A percentile compares a stretch with the other conserved stretches of the same genome.
Conservation (phyloP, 2,888 invertebrate genomes). For the Agrochola lota region DNA sequence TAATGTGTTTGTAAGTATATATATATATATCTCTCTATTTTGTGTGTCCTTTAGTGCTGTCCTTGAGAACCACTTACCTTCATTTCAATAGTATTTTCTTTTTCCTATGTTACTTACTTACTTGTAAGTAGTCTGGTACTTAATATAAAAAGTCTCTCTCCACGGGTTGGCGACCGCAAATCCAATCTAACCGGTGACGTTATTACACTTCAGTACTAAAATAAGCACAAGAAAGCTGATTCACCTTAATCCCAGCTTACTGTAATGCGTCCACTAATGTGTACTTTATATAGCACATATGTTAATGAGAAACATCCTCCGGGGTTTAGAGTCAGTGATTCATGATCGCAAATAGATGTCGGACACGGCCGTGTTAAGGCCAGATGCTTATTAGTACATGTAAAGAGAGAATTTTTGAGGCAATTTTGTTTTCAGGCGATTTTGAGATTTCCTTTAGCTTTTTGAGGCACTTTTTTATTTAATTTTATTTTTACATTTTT, state of each 20-base stretch:
- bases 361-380: slow-evolving; percentile 21
- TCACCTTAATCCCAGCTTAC: slow-evolving; percentile 51
- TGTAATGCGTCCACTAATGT: slow-evolving; percentile 40
- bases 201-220: slow-evolving; percentile 36
- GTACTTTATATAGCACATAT: slow-evolving; percentile 52
- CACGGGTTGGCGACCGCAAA: slow-evolving; percentile 22
- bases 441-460: background rate
- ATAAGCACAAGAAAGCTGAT: slow-evolving; percentile 52
- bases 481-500: no score
- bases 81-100: background rate
- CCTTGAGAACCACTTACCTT: background rate
- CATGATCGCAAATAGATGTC: slow-evolving; percentile 68
- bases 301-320: slow-evolving; percentile 74
- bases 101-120: no score
- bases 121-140: background rate
- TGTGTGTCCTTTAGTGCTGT: background rate
- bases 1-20: background rate
- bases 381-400: slow-evolving; percentile 36
- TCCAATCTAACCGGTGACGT: slow-evolving; percentile 18
- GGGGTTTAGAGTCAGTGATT: slow-evolving; percentile 67
- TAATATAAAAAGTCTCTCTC: background rate
- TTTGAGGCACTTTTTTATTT: no score
- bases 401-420: slow-evolving; percentile 3
- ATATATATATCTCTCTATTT: background rate
- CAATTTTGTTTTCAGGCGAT: background rate